Percentiles rank a stretch among this genome's conserved stretches.
Evolutionary conservation across 2,113 vertebrate species (phyloP).

Genomic region (Apaloderma vittatum): DNA sequence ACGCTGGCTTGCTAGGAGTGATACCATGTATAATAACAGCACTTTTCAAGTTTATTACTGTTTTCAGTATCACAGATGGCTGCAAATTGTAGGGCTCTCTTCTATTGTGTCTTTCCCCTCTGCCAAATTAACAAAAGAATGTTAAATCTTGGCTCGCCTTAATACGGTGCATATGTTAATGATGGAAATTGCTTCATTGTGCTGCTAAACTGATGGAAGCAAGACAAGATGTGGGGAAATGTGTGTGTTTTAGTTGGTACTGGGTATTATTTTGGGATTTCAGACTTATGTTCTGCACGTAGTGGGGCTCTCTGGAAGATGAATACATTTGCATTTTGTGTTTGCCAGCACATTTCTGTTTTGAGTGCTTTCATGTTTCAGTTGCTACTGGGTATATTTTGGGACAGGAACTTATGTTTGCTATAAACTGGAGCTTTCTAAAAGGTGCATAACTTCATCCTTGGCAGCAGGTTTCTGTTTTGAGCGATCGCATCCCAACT

Average conservation of each 20-base stretch:
- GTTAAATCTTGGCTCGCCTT: not conserved
- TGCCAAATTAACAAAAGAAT: constrained; percentile 26
- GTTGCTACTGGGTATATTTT: not conserved
- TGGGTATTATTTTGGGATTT: not conserved
- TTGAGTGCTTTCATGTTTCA: not conserved
- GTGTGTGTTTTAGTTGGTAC: not conserved
- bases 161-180: not conserved
- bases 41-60: constrained; percentile 3
- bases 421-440: not conserved
- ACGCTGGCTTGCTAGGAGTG: not conserved
- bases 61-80: not conserved
- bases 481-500: not conserved
- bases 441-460: not conserved
- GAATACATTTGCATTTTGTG: constrained; percentile 2
- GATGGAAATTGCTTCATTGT: not conserved
- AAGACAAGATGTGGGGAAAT: not conserved
- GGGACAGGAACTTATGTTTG: not conserved
- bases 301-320: not conserved
- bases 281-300: not conserved
- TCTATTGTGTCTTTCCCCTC: not conserved
- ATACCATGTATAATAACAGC: not conserved
- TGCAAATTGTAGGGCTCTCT: not conserved
- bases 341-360: constrained; percentile 35
- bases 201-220: not conserved
- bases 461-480: not conserved